A percentile compares a stretch with the other conserved stretches of the same genome.
Evolutionary conservation across 2,888 invertebrate species (phyloP).

Genomic region (Scaptomyza reducta): DNA sequence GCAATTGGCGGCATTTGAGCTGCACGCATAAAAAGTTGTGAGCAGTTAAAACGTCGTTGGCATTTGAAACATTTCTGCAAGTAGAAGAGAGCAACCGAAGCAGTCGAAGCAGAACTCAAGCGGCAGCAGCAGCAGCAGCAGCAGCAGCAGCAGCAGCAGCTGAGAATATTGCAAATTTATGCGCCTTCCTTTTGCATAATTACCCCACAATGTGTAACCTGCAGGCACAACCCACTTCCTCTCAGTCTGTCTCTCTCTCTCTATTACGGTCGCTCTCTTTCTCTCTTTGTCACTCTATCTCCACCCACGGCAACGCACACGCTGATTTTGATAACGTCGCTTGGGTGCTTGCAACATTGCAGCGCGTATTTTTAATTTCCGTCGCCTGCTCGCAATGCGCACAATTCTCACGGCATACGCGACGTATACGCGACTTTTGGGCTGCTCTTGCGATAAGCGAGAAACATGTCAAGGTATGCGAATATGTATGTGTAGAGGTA

Average conservation of each 20-base stretch:
- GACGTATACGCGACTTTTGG: slow-evolving; percentile 63
- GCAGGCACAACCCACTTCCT: slow-evolving; percentile 27
- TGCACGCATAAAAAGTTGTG: slow-evolving; percentile 68
- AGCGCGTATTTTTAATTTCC: slow-evolving; percentile 79
- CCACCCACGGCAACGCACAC: slow-evolving; percentile 49
- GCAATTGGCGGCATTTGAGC: slow-evolving; percentile 60
- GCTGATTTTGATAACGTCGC: slow-evolving; percentile 76
- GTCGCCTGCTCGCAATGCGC: slow-evolving; percentile 56
- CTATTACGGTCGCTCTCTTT: neutral
- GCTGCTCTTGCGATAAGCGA: slow-evolving; percentile 70
- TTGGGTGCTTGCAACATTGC: slow-evolving; percentile 77
- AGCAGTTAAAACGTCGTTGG: slow-evolving; percentile 78
- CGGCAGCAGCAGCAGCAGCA: slow-evolving; percentile 19
- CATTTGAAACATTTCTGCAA: slow-evolving; percentile 68
- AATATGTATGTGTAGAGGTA: slow-evolving; percentile 44
- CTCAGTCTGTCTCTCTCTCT: neutral
- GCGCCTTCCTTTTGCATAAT: slow-evolving; percentile 79
- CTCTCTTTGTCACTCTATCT: neutral
- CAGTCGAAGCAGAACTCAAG: neutral
- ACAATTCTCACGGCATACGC: slow-evolving; percentile 52
- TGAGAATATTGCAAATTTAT: slow-evolving; percentile 78
- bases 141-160: slow-evolving; percentile 30
- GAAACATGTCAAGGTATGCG: slow-evolving; percentile 73
- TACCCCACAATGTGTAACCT: slow-evolving; percentile 68
- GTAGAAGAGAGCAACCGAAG: slow-evolving; percentile 22